Evolutionary conservation across 2,797 vertebrate genomes (phyloP), one percentile per base, ranked within the genome.

Genomic region (Diplodus sargus): DNA sequence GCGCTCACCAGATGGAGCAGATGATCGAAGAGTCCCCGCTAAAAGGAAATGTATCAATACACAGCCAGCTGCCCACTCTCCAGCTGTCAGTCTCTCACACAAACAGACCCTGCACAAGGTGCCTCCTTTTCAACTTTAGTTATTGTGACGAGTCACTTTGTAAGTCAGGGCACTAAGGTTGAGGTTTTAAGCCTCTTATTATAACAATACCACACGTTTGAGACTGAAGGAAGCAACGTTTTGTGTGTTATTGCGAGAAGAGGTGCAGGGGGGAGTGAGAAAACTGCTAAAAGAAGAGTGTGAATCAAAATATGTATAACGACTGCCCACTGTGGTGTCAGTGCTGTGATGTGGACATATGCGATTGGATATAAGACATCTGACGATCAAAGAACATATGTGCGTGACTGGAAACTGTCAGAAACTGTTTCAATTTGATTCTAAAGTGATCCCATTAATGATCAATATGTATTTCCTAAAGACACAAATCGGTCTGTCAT

Each of bases 21-120:
- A 20, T 34, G 17, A 67, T 72, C 59, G 52, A n/a, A 64, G 28
- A 54, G n/a, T 52, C 52, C 16, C 18, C 47, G 59, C 42, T 67
- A 66, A 61, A 71, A 68, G 68, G 28, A 45, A 63, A 25, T 48
- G 1, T 2, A 43, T 72, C 43, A 65, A 61, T 42, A 30, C 14
- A 4, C 60, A 8, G 48, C 52, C 30, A 51, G 39, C 52, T 18
- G 17, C 47, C 17, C 0, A 5, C 53, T 58, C 15, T 56, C 18
- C 58, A 49, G 42, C 28, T 53, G 18, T 53, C 61, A 47, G 47
- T 5, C 22, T 47, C 49, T 49, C 5, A n/a, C 53, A 20, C 7
- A 25, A 28, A 61, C 12, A n/a, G 8, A 47, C 23, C 16, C 16
- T 49, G 45, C 4, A 8, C 43, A 20, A 47, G 57, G 63, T 53